These are phyloP conservation scores for Arothron firmamentum DNA, from an alignment of 2,113 vertebrate species.

Conservation along the genomic window DNA sequence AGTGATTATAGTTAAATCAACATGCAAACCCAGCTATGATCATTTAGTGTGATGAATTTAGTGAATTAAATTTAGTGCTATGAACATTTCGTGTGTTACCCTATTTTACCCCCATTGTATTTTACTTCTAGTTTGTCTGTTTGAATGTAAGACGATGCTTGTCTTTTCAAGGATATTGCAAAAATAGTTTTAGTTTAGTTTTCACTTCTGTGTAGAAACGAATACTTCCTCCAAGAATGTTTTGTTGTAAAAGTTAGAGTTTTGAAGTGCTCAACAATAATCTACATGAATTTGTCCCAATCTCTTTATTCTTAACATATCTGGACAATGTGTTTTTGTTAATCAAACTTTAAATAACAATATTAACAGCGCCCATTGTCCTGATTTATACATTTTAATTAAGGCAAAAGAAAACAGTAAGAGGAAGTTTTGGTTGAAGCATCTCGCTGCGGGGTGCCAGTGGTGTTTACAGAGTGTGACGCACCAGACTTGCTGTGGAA, in stretches of 20 bases:
- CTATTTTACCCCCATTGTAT: too few species aligned
- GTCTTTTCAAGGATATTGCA: background rate
- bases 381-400: background rate
- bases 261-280: background rate
- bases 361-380: background rate
- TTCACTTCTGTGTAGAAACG: background rate
- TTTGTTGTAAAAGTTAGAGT: background rate
- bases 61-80: too few species aligned
- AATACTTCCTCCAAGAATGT: background rate
- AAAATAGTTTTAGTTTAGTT: background rate
- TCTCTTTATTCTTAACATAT: background rate
- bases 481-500: background rate
- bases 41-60: too few species aligned
- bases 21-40: too few species aligned
- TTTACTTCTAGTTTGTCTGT: background rate
- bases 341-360: background rate
- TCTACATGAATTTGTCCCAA: background rate
- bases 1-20: too few species aligned
- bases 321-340: background rate
- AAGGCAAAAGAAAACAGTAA: background rate
- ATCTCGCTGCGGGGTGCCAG: slow-evolving; percentile 12
- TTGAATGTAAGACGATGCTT: background rate
- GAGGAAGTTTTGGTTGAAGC: background rate
- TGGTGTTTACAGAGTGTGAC: slow-evolving; percentile 42
- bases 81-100: too few species aligned